These are phyloP conservation scores for Luscinia luscinia DNA, from an alignment of 2,797 vertebrate species.

Conservation along the genomic window DNA sequence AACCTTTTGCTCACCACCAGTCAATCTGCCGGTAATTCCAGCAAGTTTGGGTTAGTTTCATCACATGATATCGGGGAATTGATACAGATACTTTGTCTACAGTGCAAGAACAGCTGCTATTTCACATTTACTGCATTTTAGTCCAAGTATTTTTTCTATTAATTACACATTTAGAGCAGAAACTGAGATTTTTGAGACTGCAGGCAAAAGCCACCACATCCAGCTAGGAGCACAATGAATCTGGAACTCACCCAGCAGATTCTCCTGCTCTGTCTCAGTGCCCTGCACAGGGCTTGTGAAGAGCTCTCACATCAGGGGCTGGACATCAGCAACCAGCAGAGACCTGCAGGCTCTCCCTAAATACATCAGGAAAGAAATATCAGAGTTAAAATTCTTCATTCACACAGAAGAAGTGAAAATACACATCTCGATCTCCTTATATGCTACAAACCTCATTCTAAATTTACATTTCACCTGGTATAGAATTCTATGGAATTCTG, in stretches of 20 bases:
- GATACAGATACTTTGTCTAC: too few species aligned
- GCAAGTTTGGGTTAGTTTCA: constrained; percentile 86
- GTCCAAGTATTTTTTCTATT: fast-evolving
- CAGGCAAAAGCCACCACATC: fast-evolving
- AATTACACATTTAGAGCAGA: background rate
- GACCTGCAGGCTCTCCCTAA: background rate
- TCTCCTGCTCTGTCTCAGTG: background rate
- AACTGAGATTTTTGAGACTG: background rate
- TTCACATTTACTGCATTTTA: background rate
- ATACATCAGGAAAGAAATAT: fast-evolving
- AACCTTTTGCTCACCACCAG: constrained; percentile 82
- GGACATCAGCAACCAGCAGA: background rate
- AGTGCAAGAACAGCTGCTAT: background rate
- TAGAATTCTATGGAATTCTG: fast-evolving
- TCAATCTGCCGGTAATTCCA: constrained; percentile 95
- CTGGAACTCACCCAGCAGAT: background rate
- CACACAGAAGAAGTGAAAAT: fast-evolving
- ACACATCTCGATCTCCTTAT: fast-evolving
- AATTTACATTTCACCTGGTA: fast-evolving
- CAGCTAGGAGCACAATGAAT: background rate
- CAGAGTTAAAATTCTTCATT: background rate
- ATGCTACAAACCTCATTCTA: fast-evolving
- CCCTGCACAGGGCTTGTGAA: background rate
- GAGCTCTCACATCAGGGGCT: background rate
- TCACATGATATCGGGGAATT: constrained; percentile 75